A percentile compares a stretch with the other conserved stretches of the same genome.
These are phyloP conservation scores for Ectemnius continuus DNA, from an alignment of 2,888 invertebrate species.

Conservation along the genomic window DNA sequence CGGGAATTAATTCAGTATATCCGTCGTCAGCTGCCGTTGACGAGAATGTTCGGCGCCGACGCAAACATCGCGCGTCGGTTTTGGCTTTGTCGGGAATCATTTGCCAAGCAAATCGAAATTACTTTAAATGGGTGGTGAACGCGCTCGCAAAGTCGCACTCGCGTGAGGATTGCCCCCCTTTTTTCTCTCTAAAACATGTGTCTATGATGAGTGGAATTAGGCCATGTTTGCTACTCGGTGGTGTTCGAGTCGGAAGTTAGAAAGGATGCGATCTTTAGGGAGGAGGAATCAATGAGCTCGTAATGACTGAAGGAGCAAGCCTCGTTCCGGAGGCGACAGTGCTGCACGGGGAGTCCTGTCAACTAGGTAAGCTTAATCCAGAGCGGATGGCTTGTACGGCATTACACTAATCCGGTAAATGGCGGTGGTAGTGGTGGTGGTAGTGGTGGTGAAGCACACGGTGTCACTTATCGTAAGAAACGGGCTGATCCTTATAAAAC, in stretches of 20 bases:
- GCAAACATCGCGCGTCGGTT: constrained; percentile 30
- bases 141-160: constrained; percentile 25
- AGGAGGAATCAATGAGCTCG: constrained; percentile 1
- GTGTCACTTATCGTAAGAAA: constrained; percentile 47
- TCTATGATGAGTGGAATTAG: constrained; percentile 40
- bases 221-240: constrained; percentile 20
- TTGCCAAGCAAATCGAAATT: constrained; percentile 51
- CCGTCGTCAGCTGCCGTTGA: constrained; percentile 42
- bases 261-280: not conserved
- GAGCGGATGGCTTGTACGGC: constrained; percentile 50
- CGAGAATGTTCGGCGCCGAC: constrained; percentile 40
- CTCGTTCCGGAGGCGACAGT: constrained; percentile 48
- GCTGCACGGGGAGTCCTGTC: constrained; percentile 28
- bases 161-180: constrained; percentile 49
- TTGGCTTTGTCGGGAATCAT: constrained; percentile 44
- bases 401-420: constrained; percentile 48
- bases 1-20: constrained; percentile 58
- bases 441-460: constrained; percentile 13
- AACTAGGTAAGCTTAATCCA: constrained; percentile 50
- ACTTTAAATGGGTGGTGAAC: constrained; percentile 34
- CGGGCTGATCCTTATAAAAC: constrained; percentile 54
- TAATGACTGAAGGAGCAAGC: constrained; percentile 38
- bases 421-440: not conserved
- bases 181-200: constrained; percentile 2
- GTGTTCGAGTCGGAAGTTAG: no score